Percentiles rank a stretch among this genome's conserved stretches.
Evolutionary conservation across 2,797 vertebrate genomes (phyloP).

Genomic region (Sebastes vulpes): DNA sequence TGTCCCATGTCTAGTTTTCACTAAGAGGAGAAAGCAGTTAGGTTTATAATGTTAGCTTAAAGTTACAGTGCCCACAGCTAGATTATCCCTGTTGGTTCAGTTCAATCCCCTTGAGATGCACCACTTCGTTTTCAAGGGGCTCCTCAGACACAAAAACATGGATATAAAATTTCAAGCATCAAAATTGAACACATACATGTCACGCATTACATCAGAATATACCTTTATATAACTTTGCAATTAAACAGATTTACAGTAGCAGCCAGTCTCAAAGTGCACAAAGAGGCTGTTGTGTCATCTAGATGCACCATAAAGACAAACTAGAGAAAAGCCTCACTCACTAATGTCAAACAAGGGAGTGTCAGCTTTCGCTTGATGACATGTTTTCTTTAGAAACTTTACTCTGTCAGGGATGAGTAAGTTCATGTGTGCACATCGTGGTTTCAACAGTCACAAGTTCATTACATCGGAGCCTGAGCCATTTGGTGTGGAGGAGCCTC

Average conservation of each 20-base stretch:
- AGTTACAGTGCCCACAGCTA: not conserved
- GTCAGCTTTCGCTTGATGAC: slow-evolving; percentile 3
- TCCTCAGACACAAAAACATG: not conserved
- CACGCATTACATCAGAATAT: not conserved
- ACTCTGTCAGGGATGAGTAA: not conserved
- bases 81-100: not conserved
- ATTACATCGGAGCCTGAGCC: slow-evolving; percentile 29
- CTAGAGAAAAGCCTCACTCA: not conserved
- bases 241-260: not conserved
- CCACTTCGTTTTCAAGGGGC: not conserved
- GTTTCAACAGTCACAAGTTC: slow-evolving; percentile 25
- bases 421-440: not conserved
- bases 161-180: not conserved
- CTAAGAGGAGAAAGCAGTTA: not conserved
- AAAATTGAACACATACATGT: not conserved
- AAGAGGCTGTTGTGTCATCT: not conserved
- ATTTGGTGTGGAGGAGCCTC: slow-evolving; percentile 69
- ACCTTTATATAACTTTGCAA: not conserved
- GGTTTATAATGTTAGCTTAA: not conserved
- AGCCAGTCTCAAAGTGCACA: not conserved
- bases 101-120: not conserved
- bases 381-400: slow-evolving; percentile 7
- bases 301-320: not conserved
- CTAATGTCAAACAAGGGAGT: not conserved
- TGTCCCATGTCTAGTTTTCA: not conserved